Evolutionary conservation across 2,113 vertebrate genomes (phyloP).

Genomic region (Cathartes aura): DNA sequence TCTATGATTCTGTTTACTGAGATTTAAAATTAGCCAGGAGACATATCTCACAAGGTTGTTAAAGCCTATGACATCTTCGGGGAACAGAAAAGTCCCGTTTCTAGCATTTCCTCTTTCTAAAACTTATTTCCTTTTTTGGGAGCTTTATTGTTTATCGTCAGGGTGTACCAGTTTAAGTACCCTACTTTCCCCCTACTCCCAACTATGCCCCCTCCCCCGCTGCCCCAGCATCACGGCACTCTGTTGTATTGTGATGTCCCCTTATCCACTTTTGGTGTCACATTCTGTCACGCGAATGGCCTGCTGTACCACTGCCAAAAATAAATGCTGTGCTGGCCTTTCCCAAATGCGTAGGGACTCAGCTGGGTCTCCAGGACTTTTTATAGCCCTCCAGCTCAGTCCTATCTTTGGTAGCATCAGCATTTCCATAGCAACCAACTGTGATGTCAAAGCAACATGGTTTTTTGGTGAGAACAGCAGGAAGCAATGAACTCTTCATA

Average conservation of each 20-base stretch:
- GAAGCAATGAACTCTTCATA: constrained; percentile 15
- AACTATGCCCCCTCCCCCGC: neutral
- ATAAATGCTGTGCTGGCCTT: constrained; percentile 30
- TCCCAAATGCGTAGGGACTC: neutral
- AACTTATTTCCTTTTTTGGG: neutral
- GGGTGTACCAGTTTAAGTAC: neutral
- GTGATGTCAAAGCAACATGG: constrained; percentile 47
- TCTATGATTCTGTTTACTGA: neutral
- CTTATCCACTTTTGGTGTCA: neutral
- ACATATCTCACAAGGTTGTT: neutral
- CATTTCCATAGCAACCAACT: constrained; percentile 40
- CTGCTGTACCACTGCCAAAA: neutral
- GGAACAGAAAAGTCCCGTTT: neutral
- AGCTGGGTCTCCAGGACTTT: constrained; percentile 42
- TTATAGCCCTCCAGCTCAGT: constrained; percentile 10
- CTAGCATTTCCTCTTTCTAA: neutral
- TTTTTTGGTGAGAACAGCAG: constrained; percentile 9
- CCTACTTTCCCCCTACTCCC: neutral
- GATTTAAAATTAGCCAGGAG: neutral
- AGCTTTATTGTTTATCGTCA: neutral
- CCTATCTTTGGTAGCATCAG: constrained; percentile 49
- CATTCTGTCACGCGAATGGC: neutral
- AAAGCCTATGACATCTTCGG: neutral
- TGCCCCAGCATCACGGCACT: neutral
- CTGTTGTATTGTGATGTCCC: neutral